phyloP scores from a whole-genome alignment of 2,888 invertebrate species.

The Heliothis peltigera region DNA sequence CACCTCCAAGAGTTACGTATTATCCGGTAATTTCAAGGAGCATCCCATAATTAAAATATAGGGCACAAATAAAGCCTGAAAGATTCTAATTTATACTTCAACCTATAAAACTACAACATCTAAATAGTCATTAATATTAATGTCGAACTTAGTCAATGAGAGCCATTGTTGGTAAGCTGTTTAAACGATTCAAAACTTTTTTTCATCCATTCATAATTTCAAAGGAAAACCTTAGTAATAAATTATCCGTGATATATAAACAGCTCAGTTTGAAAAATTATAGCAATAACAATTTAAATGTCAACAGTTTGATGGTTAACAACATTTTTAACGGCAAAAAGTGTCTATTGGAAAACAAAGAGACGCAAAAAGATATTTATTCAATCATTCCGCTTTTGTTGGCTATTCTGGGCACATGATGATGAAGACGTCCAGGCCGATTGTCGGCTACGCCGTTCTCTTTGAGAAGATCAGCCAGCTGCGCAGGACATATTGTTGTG shows the following conservation, averaged over 20 bases:
- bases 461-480: too few species aligned
- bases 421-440: too few species aligned
- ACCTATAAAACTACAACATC: constrained; percentile 12
- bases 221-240: constrained; percentile 15
- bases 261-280: not conserved
- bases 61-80: not conserved
- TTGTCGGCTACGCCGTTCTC: too few species aligned
- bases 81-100: constrained; percentile 5
- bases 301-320: not conserved
- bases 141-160: constrained; percentile 25
- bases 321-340: not conserved
- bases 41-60: not conserved
- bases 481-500: too few species aligned
- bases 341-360: too few species aligned
- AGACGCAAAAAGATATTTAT: too few species aligned
- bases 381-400: too few species aligned
- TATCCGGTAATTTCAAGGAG: not conserved
- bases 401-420: too few species aligned
- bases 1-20: not conserved
- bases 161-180: constrained; percentile 20
- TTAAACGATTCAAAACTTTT: constrained; percentile 18
- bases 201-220: constrained; percentile 15
- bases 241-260: not conserved
- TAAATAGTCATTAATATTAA: constrained; percentile 21
- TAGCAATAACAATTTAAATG: not conserved